These are phyloP conservation scores for Austrolebias charrua DNA, from an alignment of 2,797 vertebrate genomes.

Conservation along the genomic window DNA sequence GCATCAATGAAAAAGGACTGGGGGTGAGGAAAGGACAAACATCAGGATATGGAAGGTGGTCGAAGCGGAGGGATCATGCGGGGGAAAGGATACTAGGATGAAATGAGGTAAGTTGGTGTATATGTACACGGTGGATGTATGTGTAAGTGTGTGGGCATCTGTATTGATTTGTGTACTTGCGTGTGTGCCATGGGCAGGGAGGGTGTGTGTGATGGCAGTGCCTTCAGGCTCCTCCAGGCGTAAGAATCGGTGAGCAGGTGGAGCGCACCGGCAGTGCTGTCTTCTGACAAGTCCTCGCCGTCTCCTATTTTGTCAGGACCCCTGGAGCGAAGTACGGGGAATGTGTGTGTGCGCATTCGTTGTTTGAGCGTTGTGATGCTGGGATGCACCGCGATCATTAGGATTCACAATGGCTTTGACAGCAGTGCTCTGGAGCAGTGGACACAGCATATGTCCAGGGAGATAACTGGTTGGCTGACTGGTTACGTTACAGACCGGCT, in stretches of 20 bases:
- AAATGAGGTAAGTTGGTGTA: slow-evolving; percentile 52
- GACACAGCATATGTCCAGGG: slow-evolving; percentile 68
- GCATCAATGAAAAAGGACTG: slow-evolving; percentile 3
- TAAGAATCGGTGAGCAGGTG: slow-evolving; percentile 78
- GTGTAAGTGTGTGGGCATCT: slow-evolving; percentile 53
- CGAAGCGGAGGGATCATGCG: slow-evolving; percentile 34
- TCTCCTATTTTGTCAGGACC: slow-evolving; percentile 77
- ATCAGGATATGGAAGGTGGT: slow-evolving; percentile 55
- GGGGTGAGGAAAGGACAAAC: slow-evolving; percentile 42
- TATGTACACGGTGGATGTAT: slow-evolving; percentile 48
- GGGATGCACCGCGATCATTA: slow-evolving; percentile 74
- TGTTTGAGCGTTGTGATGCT: slow-evolving; percentile 36
- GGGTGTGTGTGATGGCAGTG: slow-evolving; percentile 71
- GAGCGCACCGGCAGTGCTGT: slow-evolving; percentile 72
- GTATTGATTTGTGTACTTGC: slow-evolving; percentile 50
- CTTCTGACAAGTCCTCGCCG: slow-evolving; percentile 75
- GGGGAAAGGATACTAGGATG: slow-evolving; percentile 42
- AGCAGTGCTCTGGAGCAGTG: slow-evolving; percentile 62
- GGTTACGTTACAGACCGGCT: slow-evolving; percentile 53
- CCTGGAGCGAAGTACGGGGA: slow-evolving; percentile 66
- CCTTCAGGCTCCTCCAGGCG: slow-evolving; percentile 77
- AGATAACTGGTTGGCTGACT: slow-evolving; percentile 62
- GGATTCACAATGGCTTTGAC: slow-evolving; percentile 77
- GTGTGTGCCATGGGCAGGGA: slow-evolving; percentile 51
- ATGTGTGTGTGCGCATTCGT: slow-evolving; percentile 24